Percentiles rank a stretch among this genome's conserved stretches.
phyloP scores from a whole-genome alignment of 2,888 invertebrate species.

The Nebria brevicollis region DNA sequence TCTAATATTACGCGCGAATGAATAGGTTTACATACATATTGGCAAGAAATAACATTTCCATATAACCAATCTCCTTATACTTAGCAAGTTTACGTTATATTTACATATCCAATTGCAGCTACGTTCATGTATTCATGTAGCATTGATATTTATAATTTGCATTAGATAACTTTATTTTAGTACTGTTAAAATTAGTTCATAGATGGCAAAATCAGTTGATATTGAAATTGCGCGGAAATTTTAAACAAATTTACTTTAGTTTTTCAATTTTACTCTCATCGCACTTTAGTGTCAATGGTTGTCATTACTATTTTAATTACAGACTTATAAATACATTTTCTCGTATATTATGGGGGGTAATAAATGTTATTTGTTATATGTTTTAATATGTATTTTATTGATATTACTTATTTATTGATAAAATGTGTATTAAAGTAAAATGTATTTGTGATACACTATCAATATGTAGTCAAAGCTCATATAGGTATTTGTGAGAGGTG shows the following conservation, averaged over 20 bases:
- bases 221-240: neutral
- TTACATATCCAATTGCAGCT: neutral
- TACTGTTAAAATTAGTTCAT: neutral
- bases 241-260: neutral
- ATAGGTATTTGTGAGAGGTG: constrained; percentile 3
- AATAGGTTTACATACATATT: neutral
- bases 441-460: neutral
- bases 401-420: neutral
- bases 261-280: neutral
- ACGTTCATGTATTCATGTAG: neutral
- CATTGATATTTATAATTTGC: neutral
- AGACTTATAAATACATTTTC: too few species aligned
- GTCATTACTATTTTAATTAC: too few species aligned
- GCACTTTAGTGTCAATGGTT: too few species aligned
- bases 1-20: neutral
- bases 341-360: too few species aligned
- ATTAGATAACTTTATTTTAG: neutral
- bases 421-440: neutral
- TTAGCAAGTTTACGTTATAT: neutral
- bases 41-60: neutral
- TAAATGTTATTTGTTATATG: too few species aligned
- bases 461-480: neutral
- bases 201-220: neutral
- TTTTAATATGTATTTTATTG: too few species aligned
- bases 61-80: neutral